Base-by-base conservation (phyloP, 1,140 invertebrate species). In the Musca domestica region DNA sequence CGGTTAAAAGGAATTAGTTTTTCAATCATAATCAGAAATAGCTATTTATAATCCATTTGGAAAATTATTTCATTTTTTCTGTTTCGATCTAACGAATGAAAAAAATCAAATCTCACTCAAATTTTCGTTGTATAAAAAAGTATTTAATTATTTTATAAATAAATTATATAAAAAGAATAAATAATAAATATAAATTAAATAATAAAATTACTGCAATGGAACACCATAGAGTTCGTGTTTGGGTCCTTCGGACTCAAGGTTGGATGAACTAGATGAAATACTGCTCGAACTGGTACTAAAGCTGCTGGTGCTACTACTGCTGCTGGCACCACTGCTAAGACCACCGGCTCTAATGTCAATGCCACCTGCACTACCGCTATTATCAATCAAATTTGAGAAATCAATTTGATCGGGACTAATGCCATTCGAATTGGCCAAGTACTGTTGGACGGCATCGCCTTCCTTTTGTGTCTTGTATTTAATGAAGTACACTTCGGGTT, bases 401-500 rank as follows among this genome's bases (percentile, higher is more conserved):
- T 61, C 19, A 61, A 22, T 61, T 6, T 22, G 3, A 46, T 19
- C 34, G 30, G 48, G 17, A 20, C 5, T 22, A 20, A 41, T 14
- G 6, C n/a, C 23, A n/a, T 20, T 51, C 5, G 63, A 9, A 41
- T 66, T 47, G 10, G 47, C 15, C 9, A 19, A 10, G 27, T 49
- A 27, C 15, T 48, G 56, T 17, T n/a, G 10, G 4, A 15, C 3
- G 2, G 80, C 46, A 5, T 78, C 67, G 85, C 84, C 78, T 86
- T 87, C 78, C 90, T 51, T 67, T 88, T 70, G 90, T 88, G 87
- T 91, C 75, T 84, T 85, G 76, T 85, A 85, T 52, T 83, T 81
- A 69, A 85, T 85, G 72, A 85, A 85, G 76, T 84, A 84, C n/a
- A 85, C 84, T 75, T 85, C 84, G 0, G 84, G 84, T 74, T 85